A percentile compares a stretch with the other conserved stretches of the same genome.
phyloP scores from a whole-genome alignment of 2,888 invertebrate genomes.

The Atrina japonica region DNA sequence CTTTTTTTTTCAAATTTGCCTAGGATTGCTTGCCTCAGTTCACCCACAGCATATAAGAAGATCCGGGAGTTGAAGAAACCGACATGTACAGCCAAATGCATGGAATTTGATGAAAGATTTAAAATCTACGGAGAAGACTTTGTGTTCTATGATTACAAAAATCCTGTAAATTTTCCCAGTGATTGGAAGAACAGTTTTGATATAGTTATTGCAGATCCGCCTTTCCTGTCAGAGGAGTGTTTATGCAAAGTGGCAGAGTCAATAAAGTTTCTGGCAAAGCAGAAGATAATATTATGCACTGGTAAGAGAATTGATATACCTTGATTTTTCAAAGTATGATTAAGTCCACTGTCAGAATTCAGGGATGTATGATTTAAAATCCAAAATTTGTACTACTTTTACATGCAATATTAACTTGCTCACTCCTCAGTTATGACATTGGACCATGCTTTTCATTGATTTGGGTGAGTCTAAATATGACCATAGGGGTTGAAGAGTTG shows the following conservation, averaged over 20 bases:
- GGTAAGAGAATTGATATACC: too few species aligned
- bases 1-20: too few species aligned
- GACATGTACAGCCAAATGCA: conserved; percentile 71
- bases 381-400: conserved; percentile 73
- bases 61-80: conserved; percentile 71
- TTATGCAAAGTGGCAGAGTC: conserved; percentile 90
- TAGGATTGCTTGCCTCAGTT: conserved; percentile 91
- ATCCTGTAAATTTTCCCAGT: conserved; percentile 86
- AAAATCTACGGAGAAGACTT: conserved; percentile 89
- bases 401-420: too few species aligned
- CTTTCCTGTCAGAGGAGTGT: conserved; percentile 96
- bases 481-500: too few species aligned
- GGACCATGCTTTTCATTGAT: too few species aligned
- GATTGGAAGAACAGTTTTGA: conserved; percentile 86
- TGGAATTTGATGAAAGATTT: conserved; percentile 94
- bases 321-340: too few species aligned
- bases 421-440: too few species aligned
- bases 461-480: too few species aligned
- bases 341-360: too few species aligned
- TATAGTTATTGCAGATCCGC: conserved; percentile 95
- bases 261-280: conserved; percentile 87
- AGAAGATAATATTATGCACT: conserved; percentile 92
- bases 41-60: conserved; percentile 90
- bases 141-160: conserved; percentile 93
- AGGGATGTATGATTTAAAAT: too few species aligned